Percentiles rank a stretch among this genome's conserved stretches.
Conservation (phyloP, 1,140 invertebrate species). For the Tetragnatha versicolor region DNA sequence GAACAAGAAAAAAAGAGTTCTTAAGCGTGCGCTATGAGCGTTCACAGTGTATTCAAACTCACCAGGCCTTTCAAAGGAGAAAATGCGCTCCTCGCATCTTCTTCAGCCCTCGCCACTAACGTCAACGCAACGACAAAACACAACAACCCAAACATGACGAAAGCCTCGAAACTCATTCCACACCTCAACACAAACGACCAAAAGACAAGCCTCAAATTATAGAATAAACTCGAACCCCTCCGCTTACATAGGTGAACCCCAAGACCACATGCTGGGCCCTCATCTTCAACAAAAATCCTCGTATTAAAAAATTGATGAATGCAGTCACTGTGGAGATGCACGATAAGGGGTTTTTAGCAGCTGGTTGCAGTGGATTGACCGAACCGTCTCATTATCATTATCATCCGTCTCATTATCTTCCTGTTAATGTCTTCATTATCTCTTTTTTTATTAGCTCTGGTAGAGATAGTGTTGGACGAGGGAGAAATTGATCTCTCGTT, state of each 20-base stretch:
- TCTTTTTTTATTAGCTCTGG: background rate
- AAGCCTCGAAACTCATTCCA: background rate
- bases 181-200: background rate
- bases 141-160: background rate
- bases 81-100: background rate
- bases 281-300: background rate
- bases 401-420: background rate
- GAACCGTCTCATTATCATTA: background rate
- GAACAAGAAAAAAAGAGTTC: no score
- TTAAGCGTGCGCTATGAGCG: no score
- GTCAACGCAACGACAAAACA: background rate
- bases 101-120: background rate
- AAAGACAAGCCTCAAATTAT: background rate
- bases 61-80: slow-evolving; percentile 1
- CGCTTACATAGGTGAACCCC: background rate
- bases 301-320: slow-evolving; percentile 8
- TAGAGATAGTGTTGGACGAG: background rate
- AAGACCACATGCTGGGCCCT: slow-evolving; percentile 8
- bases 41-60: no score
- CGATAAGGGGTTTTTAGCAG: slow-evolving; percentile 20
- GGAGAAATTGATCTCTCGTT: background rate
- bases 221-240: background rate
- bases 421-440: background rate
- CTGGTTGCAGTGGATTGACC: slow-evolving; percentile 6
- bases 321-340: background rate